Evolutionary conservation across 2,113 vertebrate genomes (phyloP).

Genomic region (Sinocyclocheilus anshuiensis): DNA sequence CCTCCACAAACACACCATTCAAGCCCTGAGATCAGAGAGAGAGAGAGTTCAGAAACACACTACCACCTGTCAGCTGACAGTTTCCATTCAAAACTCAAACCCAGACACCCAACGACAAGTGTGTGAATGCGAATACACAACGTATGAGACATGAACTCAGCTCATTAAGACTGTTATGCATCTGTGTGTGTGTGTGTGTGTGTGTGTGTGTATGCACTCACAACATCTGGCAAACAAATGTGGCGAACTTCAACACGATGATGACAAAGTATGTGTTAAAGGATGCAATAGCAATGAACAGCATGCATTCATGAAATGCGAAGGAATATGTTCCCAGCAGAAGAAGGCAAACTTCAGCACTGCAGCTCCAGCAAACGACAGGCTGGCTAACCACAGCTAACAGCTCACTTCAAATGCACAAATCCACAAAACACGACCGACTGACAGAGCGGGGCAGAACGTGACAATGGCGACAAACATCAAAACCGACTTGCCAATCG

Average conservation of each 20-base stretch:
- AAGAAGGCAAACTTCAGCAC: conserved; percentile 30
- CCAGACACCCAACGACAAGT: background rate
- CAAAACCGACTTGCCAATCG: conserved; percentile 68
- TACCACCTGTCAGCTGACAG: background rate
- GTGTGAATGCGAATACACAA: background rate
- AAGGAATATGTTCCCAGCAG: background rate
- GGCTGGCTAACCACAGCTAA: conserved; percentile 58
- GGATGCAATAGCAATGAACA: background rate
- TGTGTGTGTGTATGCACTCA: background rate
- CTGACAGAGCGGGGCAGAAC: conserved; percentile 30
- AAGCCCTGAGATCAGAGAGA: conserved; percentile 69
- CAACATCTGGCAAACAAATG: background rate
- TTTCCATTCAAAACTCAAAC: background rate
- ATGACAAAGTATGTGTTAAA: conserved; percentile 5
- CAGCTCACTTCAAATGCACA: conserved; percentile 60
- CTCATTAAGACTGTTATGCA: background rate
- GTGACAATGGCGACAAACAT: conserved; percentile 35
- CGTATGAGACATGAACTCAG: conserved; percentile 4
- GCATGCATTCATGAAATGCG: background rate
- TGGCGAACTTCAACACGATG: background rate
- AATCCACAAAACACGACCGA: conserved; percentile 60
- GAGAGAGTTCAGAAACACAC: background rate
- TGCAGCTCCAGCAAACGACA: conserved; percentile 36
- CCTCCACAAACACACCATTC: conserved; percentile 77
- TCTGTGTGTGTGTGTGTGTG: background rate